Evolutionary conservation across 2,113 vertebrate genomes (phyloP).

Genomic region (Bungarus multicinctus): DNA sequence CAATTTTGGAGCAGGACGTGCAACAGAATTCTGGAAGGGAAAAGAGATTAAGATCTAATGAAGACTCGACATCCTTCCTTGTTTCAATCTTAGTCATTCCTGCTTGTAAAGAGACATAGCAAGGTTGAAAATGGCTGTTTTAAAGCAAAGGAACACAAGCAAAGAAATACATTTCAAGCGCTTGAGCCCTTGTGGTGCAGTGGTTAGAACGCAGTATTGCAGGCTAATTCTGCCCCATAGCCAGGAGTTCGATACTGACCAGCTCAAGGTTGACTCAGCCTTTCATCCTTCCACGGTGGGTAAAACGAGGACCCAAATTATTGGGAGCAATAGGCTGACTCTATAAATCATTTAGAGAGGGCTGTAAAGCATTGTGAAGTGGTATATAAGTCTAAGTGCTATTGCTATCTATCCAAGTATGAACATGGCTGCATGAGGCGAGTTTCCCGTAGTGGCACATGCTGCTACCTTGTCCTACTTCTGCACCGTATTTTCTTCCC

Average conservation of each 20-base stretch:
- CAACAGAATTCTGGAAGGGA: background rate
- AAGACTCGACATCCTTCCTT: background rate
- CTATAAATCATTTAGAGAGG: no score
- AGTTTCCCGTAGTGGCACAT: no score
- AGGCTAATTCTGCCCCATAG: no score
- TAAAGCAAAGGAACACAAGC: conserved; percentile 22
- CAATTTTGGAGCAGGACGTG: background rate
- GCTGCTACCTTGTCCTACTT: background rate
- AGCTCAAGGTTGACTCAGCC: no score
- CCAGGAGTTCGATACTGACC: no score
- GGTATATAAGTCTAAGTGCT: no score
- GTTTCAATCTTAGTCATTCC: background rate
- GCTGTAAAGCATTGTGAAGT: no score
- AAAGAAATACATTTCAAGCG: background rate
- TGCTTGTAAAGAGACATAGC: background rate
- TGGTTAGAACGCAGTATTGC: no score
- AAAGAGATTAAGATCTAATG: background rate
- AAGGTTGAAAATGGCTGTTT: background rate
- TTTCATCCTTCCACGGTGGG: no score
- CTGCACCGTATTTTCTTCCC: background rate
- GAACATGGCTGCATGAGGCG: background rate
- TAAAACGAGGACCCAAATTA: no score
- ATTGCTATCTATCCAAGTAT: background rate
- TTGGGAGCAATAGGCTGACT: no score
- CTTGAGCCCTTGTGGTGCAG: background rate